Evolutionary conservation across 1,140 invertebrate genomes (phyloP).

Genomic region (Platyscapa corneri): DNA sequence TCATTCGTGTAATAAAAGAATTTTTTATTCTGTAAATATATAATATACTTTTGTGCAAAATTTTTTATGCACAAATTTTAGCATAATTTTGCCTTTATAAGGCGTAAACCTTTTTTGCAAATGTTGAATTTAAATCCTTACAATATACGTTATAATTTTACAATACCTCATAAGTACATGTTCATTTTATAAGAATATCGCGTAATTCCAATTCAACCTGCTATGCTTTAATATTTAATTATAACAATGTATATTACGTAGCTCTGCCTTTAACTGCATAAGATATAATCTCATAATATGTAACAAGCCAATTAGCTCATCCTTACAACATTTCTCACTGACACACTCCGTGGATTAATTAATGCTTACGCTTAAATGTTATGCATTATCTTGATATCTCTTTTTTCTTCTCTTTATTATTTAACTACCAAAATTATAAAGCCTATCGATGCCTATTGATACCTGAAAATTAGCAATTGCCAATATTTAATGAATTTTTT

Average conservation of each 20-base stretch:
- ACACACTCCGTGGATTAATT: neutral
- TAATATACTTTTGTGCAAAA: too few relatives aligned
- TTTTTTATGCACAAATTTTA: too few relatives aligned
- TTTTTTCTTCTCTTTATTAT: neutral
- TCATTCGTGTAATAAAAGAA: too few relatives aligned
- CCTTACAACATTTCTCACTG: neutral
- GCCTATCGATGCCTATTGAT: neutral
- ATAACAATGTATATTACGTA: neutral
- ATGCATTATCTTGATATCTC: neutral
- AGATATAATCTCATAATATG: neutral
- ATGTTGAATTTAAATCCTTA: neutral
- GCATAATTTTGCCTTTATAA: too few relatives aligned
- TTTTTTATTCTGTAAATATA: too few relatives aligned
- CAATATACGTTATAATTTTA: too few relatives aligned
- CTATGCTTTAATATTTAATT: neutral
- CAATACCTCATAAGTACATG: too few relatives aligned
- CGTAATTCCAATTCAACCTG: neutral
- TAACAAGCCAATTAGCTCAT: conserved; percentile 3
- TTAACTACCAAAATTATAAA: neutral
- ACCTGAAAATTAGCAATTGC: neutral
- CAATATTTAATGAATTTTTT: neutral
- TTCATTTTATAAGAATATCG: neutral
- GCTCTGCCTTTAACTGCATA: neutral
- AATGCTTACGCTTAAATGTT: neutral
- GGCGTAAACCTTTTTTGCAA: too few relatives aligned